These are phyloP conservation scores for Terrapene triunguis DNA, from an alignment of 2,113 vertebrate species.

Conservation along the genomic window DNA sequence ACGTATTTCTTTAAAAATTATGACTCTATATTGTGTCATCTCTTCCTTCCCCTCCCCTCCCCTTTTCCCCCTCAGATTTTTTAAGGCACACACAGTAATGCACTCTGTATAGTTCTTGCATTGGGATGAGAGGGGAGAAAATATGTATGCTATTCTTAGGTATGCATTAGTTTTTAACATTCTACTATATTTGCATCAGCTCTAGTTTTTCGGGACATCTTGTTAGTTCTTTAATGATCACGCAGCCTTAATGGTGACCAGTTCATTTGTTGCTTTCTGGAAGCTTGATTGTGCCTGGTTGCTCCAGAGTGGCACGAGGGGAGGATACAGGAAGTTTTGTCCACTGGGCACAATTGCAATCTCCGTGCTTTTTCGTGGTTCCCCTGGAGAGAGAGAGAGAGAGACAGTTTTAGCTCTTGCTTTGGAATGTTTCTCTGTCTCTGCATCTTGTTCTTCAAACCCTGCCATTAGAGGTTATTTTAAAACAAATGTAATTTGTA, in stretches of 20 bases:
- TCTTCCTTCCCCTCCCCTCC: neutral
- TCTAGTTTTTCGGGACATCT: neutral
- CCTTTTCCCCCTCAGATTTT: neutral
- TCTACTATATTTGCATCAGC: neutral
- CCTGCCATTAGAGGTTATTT: neutral
- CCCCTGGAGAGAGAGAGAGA: neutral
- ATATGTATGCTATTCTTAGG: neutral
- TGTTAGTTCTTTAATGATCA: neutral
- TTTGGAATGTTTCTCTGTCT: neutral
- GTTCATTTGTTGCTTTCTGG: neutral
- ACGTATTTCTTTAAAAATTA: neutral
- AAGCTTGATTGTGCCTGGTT: neutral
- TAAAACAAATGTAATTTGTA: neutral
- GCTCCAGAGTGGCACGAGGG: neutral
- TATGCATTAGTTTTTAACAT: fast-evolving
- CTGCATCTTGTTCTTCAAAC: neutral
- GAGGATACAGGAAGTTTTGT: neutral
- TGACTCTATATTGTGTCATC: neutral
- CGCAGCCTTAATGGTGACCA: neutral
- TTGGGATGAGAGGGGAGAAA: neutral
- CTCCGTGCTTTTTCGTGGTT: neutral
- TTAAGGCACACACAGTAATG: neutral
- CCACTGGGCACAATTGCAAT: neutral
- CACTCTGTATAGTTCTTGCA: neutral
- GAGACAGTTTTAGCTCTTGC: neutral